phyloP scores from a whole-genome alignment of 2,797 vertebrate species.

The Remorina albescens region DNA sequence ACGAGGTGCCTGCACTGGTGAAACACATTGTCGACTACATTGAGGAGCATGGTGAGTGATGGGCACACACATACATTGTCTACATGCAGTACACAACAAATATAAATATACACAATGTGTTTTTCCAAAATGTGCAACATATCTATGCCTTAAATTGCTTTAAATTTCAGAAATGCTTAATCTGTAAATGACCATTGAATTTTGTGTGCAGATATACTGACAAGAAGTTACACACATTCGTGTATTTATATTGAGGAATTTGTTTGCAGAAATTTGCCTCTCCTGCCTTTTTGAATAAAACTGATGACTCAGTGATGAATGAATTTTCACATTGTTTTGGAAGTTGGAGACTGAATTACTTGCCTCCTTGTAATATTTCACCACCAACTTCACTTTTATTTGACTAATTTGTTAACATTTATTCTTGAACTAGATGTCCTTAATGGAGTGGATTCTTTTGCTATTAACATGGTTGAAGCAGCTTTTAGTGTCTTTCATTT shows the following conservation, averaged over 20 bases:
- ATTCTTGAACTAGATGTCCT: conserved; percentile 1
- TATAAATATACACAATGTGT: background rate
- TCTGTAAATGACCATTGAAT: background rate
- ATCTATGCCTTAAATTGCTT: background rate
- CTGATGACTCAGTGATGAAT: background rate
- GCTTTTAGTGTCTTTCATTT: background rate
- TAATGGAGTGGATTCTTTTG: background rate
- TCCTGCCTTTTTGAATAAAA: conserved; percentile 1
- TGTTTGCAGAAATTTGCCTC: background rate
- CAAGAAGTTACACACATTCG: conserved; percentile 22
- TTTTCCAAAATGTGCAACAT: background rate
- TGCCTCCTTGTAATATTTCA: too few relatives aligned
- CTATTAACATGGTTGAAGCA: background rate
- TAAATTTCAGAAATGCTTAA: conserved; percentile 2
- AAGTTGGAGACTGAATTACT: background rate
- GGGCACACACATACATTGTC: background rate
- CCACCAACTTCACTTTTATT: too few relatives aligned
- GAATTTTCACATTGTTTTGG: background rate
- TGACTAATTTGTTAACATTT: background rate
- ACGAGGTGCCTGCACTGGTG: conserved; percentile 95
- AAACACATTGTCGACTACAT: conserved; percentile 98
- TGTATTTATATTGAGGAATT: too few relatives aligned
- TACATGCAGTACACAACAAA: background rate
- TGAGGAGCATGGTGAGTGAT: conserved; percentile 94
- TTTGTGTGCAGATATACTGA: too few relatives aligned